Conservation (phyloP, 2,113 vertebrate species). For the Hyla sarda region DNA sequence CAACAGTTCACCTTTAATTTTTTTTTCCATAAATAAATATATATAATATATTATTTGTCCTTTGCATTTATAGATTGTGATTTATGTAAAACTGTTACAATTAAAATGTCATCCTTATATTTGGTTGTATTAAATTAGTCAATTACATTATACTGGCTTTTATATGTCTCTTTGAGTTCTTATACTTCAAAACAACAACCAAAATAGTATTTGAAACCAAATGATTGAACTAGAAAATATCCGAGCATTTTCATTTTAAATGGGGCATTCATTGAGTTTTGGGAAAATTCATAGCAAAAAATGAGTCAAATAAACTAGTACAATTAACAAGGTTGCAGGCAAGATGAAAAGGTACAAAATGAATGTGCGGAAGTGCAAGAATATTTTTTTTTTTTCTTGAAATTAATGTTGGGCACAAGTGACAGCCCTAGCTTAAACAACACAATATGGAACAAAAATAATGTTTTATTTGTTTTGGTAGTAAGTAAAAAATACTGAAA, state of each 20-base stretch:
- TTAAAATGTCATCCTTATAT: too few species aligned
- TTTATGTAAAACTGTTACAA: too few species aligned
- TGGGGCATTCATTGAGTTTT: slow-evolving; percentile 6
- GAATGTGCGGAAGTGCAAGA: slow-evolving; percentile 15
- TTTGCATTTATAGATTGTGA: too few species aligned
- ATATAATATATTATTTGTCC: too few species aligned
- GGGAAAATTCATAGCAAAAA: slow-evolving; percentile 5
- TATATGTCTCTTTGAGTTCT: neutral
- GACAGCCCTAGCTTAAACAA: slow-evolving; percentile 1
- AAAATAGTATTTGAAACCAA: neutral
- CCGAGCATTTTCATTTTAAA: neutral
- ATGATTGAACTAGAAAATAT: neutral
- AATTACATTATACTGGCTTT: neutral
- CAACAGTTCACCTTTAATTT: too few species aligned
- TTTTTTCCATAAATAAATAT: too few species aligned
- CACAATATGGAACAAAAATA: slow-evolving; percentile 37
- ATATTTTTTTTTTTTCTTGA: neutral
- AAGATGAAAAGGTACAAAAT: slow-evolving; percentile 13
- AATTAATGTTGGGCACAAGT: neutral
- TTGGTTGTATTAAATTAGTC: neutral
- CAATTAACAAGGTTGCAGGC: neutral
- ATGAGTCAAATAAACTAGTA: neutral
- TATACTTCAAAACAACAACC: neutral
- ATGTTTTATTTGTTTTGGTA: neutral
- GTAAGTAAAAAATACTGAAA: slow-evolving; percentile 32